Base-by-base conservation (phyloP, 92 coral and sea anemone species). In the Meandrina meandrites region DNA sequence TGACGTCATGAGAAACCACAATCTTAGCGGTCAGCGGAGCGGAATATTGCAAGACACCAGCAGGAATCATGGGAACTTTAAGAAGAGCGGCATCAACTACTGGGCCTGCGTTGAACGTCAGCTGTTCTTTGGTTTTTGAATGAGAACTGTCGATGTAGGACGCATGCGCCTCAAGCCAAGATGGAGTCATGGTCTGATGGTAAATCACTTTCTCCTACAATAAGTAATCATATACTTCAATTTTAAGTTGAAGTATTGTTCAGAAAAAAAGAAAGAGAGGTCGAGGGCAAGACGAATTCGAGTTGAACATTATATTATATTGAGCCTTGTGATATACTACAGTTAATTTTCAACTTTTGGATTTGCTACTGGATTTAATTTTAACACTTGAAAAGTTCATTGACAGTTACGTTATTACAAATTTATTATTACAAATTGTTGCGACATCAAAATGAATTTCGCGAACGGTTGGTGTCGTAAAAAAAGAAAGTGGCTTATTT, bases 1-100 rank as follows among this genome's bases (percentile, higher is more conserved):
- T 36, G 51, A 56, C 58, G 50, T 48, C 50, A 53, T 34, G 76
- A 3, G 56, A 45, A 32, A 70, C 68, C 3, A 60, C 77, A 80
- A 87, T 87, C 17, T 88, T 66, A 12, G 82, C 45, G 54, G 91
- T 81, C 82, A 88, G 91, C 87, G 87, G 87, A 24, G 45, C n/a
- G 12, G 37, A 53, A 53, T 79, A 18, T 30, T 21, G 14, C 22
- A 79, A 13, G 37, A 27, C 5, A 76, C 86, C 75, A 5, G 86
- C 75, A 73, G 76, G 19, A 27, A 88, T n/a, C 18, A 88, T 37
- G 1, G 87, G 82, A 27, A 82, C 60, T 60, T 58, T 76, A 14
- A 88, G 32, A 30, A 88, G 80, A 13, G 70, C 86, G 31, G 87
- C 82, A 32, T 75, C 1, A 2, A 19, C 54, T 16, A 76, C 54